Evolutionary conservation across 2,113 vertebrate species (phyloP).

Genomic region (Proteles cristata): DNA sequence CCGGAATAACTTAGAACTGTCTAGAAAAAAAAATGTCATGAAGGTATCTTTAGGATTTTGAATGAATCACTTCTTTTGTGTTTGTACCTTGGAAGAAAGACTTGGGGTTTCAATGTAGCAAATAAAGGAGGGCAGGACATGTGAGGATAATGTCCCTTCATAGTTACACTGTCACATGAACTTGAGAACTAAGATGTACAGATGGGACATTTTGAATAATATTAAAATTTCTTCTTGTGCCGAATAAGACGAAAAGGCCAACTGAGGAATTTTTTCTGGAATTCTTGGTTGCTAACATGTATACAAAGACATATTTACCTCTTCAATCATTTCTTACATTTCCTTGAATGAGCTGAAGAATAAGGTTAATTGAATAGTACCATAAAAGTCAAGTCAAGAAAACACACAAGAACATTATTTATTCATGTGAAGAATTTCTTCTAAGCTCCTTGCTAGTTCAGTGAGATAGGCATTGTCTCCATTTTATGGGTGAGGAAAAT

Average conservation of each 20-base stretch:
- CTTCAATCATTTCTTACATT: not conserved
- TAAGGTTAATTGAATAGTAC: not conserved
- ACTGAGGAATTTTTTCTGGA: not conserved
- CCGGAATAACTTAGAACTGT: not conserved
- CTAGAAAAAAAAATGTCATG: not conserved
- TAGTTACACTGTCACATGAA: accelerated
- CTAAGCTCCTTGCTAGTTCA: not conserved
- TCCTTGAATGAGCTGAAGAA: conserved; percentile 2
- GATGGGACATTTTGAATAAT: not conserved
- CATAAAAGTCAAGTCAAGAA: not conserved
- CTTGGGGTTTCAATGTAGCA: not conserved
- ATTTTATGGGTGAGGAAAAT: not conserved
- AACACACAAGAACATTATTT: not conserved
- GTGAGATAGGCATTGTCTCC: not conserved
- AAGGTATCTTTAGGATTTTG: not conserved
- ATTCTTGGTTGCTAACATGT: not conserved
- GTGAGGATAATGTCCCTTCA: not conserved
- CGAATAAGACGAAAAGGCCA: not conserved
- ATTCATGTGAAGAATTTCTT: not conserved
- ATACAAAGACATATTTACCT: not conserved
- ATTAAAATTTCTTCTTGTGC: not conserved
- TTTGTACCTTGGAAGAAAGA: not conserved
- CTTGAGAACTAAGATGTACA: not conserved
- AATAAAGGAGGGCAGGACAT: not conserved
- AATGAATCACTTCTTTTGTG: not conserved